Evolutionary conservation across 2,113 vertebrate genomes (phyloP), one percentile per base, ranked within the genome.

Genomic region (Aegotheles bennettii): DNA sequence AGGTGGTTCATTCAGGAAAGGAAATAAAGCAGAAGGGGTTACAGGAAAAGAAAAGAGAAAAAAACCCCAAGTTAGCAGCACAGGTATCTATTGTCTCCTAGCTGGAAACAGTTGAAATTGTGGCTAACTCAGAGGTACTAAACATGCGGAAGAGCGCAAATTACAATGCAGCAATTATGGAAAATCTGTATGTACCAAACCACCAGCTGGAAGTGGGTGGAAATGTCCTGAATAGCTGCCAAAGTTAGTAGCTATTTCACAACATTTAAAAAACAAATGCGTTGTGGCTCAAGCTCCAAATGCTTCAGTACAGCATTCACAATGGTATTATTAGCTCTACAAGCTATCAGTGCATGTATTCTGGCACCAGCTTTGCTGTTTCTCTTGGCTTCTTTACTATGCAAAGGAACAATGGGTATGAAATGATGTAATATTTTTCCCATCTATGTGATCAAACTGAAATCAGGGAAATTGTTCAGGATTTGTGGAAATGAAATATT

Each of bases 171-270:
- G 65, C 68, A 92, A 90, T 96, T 96, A 87, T 50, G 61, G 73
- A 93, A 96, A 95, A 93, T 93, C 76, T 95, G 60, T 90, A 92
- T 38, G 57, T 92, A 96, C 56, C 76, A 89, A 96, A 95, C 80
- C 48, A 96, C 95, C 95, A 96, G 94, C 95, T 97, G 96, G 93
- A 96, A 96, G 96, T 96, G 95, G 96, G 96, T 93, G 93, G 95
- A 95, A 96, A 90, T 95, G 92, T 96, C 95, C 93, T 97, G 96
- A 97, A 96, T 69, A 95, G 86, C 90, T 97, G 96, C 96, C 96
- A 97, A 93, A 97, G 88, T 96, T 95, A 95, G 94, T 75, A 96
- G 96, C 92, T 96, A 97, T 97, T 96, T 96, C 96, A 97, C 96
- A 97, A 96, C 96, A 96, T 97, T 96, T 96, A 83, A 94, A 95